phyloP scores from a whole-genome alignment of 2,113 vertebrate genomes.

The Oenanthe melanoleuca region DNA sequence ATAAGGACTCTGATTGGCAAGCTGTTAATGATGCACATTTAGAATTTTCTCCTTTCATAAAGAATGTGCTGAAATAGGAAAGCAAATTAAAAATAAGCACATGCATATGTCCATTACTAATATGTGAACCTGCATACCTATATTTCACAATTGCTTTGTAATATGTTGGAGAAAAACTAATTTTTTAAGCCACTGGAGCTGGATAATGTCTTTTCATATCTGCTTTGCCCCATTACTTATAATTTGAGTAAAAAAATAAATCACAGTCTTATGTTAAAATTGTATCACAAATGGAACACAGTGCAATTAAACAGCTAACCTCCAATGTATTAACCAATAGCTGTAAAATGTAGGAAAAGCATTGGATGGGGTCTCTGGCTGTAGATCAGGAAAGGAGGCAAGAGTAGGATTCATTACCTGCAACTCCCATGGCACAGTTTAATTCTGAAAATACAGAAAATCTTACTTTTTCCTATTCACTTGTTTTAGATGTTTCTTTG shows the following conservation, averaged over 20 bases:
- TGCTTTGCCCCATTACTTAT: constrained; percentile 72
- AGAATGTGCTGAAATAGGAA: neutral
- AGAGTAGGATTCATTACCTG: neutral
- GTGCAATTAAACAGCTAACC: neutral
- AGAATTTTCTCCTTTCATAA: neutral
- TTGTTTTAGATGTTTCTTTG: neutral
- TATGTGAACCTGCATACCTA: neutral
- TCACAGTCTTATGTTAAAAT: neutral
- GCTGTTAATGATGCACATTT: neutral
- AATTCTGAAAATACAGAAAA: neutral
- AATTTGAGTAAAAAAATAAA: constrained; percentile 51
- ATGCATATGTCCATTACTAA: neutral
- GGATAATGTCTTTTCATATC: constrained; percentile 59
- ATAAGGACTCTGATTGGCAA: neutral
- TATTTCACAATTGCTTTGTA: constrained; percentile 48
- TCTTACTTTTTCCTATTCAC: neutral
- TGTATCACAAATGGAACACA: constrained; percentile 40
- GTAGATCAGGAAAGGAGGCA: neutral
- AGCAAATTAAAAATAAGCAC: constrained; percentile 3
- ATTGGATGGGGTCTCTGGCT: neutral
- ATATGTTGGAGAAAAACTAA: constrained; percentile 57
- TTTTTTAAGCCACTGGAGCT: constrained; percentile 76
- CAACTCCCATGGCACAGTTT: neutral
- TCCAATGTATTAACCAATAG: neutral
- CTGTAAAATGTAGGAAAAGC: neutral